These are phyloP conservation scores for Hoplostethus mediterraneus DNA, from an alignment of 2,797 vertebrate species.

Conservation along the genomic window DNA sequence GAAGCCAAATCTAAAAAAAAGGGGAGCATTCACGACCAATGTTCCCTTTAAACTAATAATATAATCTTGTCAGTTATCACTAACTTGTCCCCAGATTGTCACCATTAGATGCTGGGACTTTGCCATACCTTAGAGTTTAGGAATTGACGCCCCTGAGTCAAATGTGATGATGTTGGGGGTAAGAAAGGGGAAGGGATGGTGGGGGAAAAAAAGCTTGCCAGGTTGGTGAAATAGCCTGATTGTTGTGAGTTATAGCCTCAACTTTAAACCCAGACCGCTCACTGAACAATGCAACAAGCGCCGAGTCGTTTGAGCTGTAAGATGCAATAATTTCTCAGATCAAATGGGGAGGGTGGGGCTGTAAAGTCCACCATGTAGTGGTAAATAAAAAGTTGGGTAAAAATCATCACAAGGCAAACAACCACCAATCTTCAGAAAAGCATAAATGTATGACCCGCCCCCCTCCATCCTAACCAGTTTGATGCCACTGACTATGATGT, in stretches of 20 bases:
- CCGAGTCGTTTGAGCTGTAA: conserved; percentile 43
- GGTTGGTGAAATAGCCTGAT: background rate
- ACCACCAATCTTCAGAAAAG: too few relatives aligned
- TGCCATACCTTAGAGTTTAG: background rate
- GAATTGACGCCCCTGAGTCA: too few relatives aligned
- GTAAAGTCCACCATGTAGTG: background rate
- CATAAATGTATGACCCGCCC: too few relatives aligned
- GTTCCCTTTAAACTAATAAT: too few relatives aligned
- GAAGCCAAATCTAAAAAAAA: too few relatives aligned
- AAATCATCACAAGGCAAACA: too few relatives aligned
- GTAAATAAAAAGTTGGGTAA: background rate
- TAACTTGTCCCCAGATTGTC: too few relatives aligned
- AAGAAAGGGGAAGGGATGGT: background rate
- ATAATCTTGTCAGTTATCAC: too few relatives aligned
- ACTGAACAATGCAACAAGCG: conserved; percentile 52
- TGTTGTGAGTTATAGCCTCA: conserved; percentile 20
- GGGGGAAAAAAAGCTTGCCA: too few relatives aligned
- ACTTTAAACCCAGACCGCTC: conserved; percentile 40
- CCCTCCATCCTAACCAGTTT: too few relatives aligned
- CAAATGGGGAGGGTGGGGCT: background rate
- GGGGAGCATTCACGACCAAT: too few relatives aligned
- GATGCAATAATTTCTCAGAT: conserved; percentile 66
- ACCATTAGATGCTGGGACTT: background rate
- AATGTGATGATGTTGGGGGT: background rate
- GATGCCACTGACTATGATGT: too few relatives aligned